Percentiles rank a stretch among this genome's conserved stretches.
Evolutionary conservation across 2,113 vertebrate genomes (phyloP).

Genomic region (Galemys pyrenaicus): DNA sequence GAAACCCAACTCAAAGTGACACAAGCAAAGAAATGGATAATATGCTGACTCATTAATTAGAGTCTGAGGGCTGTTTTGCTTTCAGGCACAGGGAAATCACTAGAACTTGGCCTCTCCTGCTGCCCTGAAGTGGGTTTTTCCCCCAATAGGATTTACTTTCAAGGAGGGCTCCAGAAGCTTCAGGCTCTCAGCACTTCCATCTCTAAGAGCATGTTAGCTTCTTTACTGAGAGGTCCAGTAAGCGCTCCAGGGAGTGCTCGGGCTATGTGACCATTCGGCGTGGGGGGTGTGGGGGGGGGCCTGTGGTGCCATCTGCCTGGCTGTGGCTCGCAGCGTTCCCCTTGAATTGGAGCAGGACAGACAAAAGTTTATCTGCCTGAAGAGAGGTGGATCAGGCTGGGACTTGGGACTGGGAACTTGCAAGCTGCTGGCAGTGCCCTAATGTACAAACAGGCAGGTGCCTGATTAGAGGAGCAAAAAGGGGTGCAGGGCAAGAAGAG

Average conservation of each 20-base stretch:
- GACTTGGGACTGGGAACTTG: neutral
- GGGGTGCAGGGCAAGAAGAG: neutral
- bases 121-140: neutral
- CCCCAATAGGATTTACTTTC: slow-evolving; percentile 15
- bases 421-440: neutral
- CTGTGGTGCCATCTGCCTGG: neutral
- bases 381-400: neutral
- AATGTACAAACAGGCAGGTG: neutral
- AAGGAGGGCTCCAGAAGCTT: slow-evolving; percentile 32
- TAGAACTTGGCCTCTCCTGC: neutral
- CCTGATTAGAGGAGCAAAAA: neutral
- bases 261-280: neutral
- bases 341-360: neutral
- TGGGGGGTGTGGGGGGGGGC: too few relatives aligned
- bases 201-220: slow-evolving; percentile 19
- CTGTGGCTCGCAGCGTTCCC: neutral
- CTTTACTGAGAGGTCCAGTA: neutral
- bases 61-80: neutral
- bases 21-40: neutral
- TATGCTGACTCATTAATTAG: slow-evolving; percentile 1
- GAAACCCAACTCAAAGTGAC: slow-evolving; percentile 13
- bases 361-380: neutral
- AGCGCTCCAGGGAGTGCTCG: neutral
- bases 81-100: neutral
- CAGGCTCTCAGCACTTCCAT: neutral